These are phyloP conservation scores for Actinernus sp. DNA, from an alignment of 92 coral and sea anemone species.

Conservation along the genomic window DNA sequence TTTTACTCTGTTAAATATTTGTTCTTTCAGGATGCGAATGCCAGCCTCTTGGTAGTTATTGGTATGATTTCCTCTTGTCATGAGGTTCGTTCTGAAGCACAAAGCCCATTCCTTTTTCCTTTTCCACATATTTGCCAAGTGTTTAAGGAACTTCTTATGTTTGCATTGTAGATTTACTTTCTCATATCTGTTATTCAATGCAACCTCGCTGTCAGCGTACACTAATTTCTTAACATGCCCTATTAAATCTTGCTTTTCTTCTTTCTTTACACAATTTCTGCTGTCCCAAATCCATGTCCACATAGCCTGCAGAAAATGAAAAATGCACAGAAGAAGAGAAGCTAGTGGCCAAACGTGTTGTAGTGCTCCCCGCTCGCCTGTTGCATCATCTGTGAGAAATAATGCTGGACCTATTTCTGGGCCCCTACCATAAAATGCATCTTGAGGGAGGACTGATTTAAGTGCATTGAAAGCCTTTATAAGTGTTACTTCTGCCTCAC, in stretches of 20 bases:
- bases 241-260: conserved; percentile 47
- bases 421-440: conserved; percentile 68
- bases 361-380: conserved; percentile 37
- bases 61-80: conserved; percentile 73
- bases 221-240: conserved; percentile 46
- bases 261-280: conserved; percentile 37
- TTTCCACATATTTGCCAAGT: conserved; percentile 24
- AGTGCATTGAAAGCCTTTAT: conserved; percentile 7
- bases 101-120: conserved; percentile 55
- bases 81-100: conserved; percentile 15
- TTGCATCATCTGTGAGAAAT: conserved; percentile 50
- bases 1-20: conserved; percentile 23
- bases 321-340: conserved; percentile 46
- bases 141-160: conserved; percentile 25
- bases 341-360: conserved; percentile 28
- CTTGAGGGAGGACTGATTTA: conserved; percentile 27
- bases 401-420: conserved; percentile 37
- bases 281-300: conserved; percentile 67
- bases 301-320: conserved; percentile 59
- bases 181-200: conserved; percentile 34
- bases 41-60: conserved; percentile 70
- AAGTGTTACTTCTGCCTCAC: conserved; percentile 23
- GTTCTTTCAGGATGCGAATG: conserved; percentile 54
- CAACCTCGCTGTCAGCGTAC: conserved; percentile 31
- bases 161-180: conserved; percentile 30